Percentiles rank a stretch among this genome's conserved stretches.
phyloP scores from a whole-genome alignment of 2,797 vertebrate genomes.

The Gila robusta region DNA sequence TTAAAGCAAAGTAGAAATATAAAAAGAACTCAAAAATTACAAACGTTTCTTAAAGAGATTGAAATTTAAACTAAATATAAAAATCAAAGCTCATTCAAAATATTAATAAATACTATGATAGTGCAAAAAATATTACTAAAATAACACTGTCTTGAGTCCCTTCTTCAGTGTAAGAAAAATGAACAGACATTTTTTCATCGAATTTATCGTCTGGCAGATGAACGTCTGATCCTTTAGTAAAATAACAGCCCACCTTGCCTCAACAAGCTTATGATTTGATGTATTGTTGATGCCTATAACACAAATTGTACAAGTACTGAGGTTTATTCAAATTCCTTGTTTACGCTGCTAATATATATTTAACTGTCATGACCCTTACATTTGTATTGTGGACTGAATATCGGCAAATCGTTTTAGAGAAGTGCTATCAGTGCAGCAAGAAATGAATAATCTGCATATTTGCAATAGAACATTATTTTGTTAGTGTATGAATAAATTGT shows the following conservation, averaged over 20 bases:
- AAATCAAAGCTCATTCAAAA: background rate
- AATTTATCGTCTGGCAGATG: background rate
- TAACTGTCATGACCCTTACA: slow-evolving; percentile 76
- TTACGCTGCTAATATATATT: background rate
- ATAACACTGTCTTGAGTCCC: background rate
- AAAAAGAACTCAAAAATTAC: too few relatives aligned
- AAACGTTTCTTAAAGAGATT: too few relatives aligned
- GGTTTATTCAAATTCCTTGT: background rate
- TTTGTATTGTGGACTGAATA: slow-evolving; percentile 74
- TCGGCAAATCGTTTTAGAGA: slow-evolving; percentile 85
- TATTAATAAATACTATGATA: background rate
- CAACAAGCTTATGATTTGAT: background rate
- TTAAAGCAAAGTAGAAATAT: too few relatives aligned
- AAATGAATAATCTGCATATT: slow-evolving; percentile 12
- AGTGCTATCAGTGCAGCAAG: slow-evolving; percentile 56
- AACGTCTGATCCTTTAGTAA: background rate
- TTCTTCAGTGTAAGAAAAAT: background rate
- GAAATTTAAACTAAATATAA: background rate
- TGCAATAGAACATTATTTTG: background rate
- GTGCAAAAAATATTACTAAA: background rate
- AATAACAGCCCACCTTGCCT: background rate
- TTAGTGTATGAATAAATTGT: background rate
- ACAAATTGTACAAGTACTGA: background rate
- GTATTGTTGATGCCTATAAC: background rate
- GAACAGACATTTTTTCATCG: background rate